Evolutionary conservation across 2,888 invertebrate genomes (phyloP).

Genomic region (Phyllotreta striolata): DNA sequence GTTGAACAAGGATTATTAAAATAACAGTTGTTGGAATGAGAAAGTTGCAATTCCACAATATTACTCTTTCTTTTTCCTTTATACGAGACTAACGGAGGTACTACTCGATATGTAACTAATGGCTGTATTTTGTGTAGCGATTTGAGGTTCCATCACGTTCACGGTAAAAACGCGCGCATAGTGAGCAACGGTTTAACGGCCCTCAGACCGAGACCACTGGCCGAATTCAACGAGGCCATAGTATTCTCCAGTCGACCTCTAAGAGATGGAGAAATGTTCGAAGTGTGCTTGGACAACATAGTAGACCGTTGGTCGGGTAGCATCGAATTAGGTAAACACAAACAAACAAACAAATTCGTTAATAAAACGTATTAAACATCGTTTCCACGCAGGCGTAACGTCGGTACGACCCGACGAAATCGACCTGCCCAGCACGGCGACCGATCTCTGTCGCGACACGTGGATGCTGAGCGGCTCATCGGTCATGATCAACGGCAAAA

Average conservation of each 20-base stretch:
- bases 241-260: constrained; percentile 89
- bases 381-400: constrained; percentile 72
- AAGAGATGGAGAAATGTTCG: constrained; percentile 90
- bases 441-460: constrained; percentile 89
- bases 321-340: constrained; percentile 88
- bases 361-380: not conserved
- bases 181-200: constrained; percentile 86
- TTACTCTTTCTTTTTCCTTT: too few relatives aligned
- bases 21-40: too few relatives aligned
- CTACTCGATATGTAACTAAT: too few relatives aligned
- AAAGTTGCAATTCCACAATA: too few relatives aligned
- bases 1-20: too few relatives aligned
- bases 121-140: constrained; percentile 63
- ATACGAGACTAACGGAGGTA: too few relatives aligned
- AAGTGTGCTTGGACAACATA: constrained; percentile 88
- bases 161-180: constrained; percentile 88
- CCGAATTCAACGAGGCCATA: constrained; percentile 95
- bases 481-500: constrained; percentile 89
- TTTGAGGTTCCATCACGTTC: constrained; percentile 87
- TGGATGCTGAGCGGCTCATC: constrained; percentile 93
- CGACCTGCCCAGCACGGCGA: constrained; percentile 88
- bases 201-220: constrained; percentile 83
- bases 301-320: constrained; percentile 94
- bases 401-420: constrained; percentile 90
- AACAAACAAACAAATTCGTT: too few relatives aligned